Conservation (phyloP, 1,140 invertebrate genomes). For the Anoplolepis gracilipes region DNA sequence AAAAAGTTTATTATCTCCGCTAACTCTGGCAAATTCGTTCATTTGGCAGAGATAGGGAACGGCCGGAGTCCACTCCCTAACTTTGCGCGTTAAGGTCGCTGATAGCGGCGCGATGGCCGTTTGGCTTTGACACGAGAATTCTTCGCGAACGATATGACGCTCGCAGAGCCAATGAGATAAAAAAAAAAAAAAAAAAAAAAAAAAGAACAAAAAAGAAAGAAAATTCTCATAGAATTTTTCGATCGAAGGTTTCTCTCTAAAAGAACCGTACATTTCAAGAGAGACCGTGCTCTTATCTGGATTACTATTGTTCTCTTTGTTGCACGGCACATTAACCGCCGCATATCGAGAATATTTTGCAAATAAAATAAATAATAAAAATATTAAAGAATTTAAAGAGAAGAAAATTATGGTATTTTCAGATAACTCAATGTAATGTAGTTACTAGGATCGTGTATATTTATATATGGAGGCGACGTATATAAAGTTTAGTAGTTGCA, state of each 20-base stretch:
- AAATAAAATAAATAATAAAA: not conserved
- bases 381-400: not conserved
- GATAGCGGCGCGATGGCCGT: constrained; percentile 67
- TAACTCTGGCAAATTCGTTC: constrained; percentile 72
- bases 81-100: constrained; percentile 68
- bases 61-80: constrained; percentile 52
- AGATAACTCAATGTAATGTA: constrained; percentile 1
- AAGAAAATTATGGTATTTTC: not conserved
- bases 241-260: constrained; percentile 43
- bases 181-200: not conserved
- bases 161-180: constrained; percentile 8
- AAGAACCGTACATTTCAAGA: constrained; percentile 13
- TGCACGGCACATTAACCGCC: not conserved
- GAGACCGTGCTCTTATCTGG: constrained; percentile 5
- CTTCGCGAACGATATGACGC: constrained; percentile 43
- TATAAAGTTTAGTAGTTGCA: constrained; percentile 41
- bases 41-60: constrained; percentile 69
- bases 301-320: constrained; percentile 33
- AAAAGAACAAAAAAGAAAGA: not conserved
- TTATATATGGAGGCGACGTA: not conserved
- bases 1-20: constrained; percentile 71
- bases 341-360: not conserved
- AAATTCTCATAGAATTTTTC: constrained; percentile 40
- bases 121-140: constrained; percentile 69
- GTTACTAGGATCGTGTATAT: constrained; percentile 1